phyloP scores from a whole-genome alignment of 2,888 invertebrate species.

The Neocrepidodera transversa region DNA sequence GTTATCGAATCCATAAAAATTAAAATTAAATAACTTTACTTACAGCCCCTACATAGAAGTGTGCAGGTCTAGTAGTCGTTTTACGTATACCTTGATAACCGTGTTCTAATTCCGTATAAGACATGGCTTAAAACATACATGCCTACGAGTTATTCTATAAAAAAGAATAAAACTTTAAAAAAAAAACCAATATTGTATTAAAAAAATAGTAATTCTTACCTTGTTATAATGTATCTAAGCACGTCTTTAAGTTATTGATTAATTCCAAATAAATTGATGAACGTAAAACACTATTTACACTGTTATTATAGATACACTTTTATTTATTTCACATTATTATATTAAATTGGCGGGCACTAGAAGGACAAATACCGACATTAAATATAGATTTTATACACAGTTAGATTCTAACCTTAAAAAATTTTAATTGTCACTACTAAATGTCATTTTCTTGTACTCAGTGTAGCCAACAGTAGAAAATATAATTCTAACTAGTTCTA shows the following conservation, averaged over 20 bases:
- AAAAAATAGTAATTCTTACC: conserved; percentile 10
- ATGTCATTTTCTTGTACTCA: no score
- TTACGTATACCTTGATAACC: conserved; percentile 88
- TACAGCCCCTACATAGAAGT: conserved; percentile 78
- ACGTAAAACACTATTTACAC: no score
- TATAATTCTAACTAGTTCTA: no score
- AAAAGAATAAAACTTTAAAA: conserved; percentile 8
- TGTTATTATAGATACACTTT: no score
- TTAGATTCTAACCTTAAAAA: no score
- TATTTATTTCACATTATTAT: no score
- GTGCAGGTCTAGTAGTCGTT: conserved; percentile 65
- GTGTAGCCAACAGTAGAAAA: no score
- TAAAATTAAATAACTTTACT: conserved; percentile 54
- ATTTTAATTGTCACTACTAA: no score
- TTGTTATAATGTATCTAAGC: conserved; percentile 30
- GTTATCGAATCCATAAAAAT: conserved; percentile 40
- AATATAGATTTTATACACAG: no score
- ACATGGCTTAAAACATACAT: conserved; percentile 66
- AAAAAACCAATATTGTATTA: no score
- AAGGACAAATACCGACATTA: no score
- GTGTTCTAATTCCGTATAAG: conserved; percentile 91
- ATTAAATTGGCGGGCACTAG: no score
- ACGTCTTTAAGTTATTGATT: conserved; percentile 40
- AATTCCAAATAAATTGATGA: neutral
- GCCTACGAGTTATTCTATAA: conserved; percentile 35